Conservation (phyloP, 2,113 vertebrate genomes). For the Cyanoliseus patagonus region DNA sequence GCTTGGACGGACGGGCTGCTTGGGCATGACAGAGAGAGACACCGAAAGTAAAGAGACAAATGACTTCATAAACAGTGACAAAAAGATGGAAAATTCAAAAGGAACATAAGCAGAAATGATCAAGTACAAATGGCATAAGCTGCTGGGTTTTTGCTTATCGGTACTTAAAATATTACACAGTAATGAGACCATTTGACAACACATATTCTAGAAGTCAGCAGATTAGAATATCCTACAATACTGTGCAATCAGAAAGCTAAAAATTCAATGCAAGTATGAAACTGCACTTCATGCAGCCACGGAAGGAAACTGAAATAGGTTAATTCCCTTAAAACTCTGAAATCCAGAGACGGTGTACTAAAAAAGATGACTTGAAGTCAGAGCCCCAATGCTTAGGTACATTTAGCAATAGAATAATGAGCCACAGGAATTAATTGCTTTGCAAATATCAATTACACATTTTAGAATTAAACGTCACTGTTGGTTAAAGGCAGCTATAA, state of each 20-base stretch:
- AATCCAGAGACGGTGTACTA: slow-evolving; percentile 29
- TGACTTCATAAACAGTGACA: slow-evolving; percentile 78
- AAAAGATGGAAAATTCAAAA: slow-evolving; percentile 72
- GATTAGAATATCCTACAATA: not conserved
- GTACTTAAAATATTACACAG: slow-evolving; percentile 17
- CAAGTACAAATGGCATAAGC: slow-evolving; percentile 62
- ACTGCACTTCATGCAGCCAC: slow-evolving; percentile 18
- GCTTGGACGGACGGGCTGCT: slow-evolving; percentile 77
- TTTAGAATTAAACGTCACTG: slow-evolving; percentile 71
- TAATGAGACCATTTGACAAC: slow-evolving; percentile 55
- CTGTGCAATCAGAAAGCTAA: slow-evolving; percentile 58
- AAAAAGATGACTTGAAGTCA: not conserved
- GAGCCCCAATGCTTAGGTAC: slow-evolving; percentile 12
- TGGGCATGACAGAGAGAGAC: slow-evolving; percentile 72
- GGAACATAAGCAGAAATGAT: slow-evolving; percentile 72
- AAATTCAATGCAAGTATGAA: not conserved
- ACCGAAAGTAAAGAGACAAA: slow-evolving; percentile 78
- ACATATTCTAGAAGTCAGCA: slow-evolving; percentile 38
- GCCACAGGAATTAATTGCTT: slow-evolving; percentile 68
- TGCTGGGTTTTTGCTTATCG: slow-evolving; percentile 28
- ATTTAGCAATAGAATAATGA: slow-evolving; percentile 49
- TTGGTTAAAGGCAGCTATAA: slow-evolving; percentile 76
- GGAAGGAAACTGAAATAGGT: not conserved
- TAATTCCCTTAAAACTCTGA: slow-evolving; percentile 21
- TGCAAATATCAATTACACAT: slow-evolving; percentile 74